Conservation (phyloP, 2,888 invertebrate genomes). For the Hypsopygia costalis region DNA sequence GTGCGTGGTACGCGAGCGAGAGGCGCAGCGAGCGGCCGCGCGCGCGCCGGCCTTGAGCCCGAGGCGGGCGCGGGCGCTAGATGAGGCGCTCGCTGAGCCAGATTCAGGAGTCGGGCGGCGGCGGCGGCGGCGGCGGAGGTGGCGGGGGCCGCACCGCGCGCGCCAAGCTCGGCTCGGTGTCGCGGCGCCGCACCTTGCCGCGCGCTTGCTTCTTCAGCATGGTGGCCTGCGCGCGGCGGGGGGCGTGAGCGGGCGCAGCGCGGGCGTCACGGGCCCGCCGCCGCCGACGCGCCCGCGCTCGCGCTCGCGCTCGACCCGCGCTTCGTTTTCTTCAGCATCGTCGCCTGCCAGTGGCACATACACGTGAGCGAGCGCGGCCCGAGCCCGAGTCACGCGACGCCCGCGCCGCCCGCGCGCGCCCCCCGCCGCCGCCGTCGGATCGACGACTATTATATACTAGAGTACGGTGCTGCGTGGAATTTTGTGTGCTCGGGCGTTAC, state of each 20-base stretch:
- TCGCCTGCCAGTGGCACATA: conserved; percentile 88
- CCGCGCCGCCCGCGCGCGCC: conserved; percentile 27
- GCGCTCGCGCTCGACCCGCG: conserved; percentile 91
- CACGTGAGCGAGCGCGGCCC: conserved; percentile 22
- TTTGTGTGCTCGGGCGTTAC: conserved; percentile 54
- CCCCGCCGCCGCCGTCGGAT: conserved; percentile 20
- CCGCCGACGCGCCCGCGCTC: conserved; percentile 84
- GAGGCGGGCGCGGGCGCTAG: conserved; percentile 71
- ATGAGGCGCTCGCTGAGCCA: conserved; percentile 87
- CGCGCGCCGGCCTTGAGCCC: conserved; percentile 69
- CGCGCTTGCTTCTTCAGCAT: conserved; percentile 99
- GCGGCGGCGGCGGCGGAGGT: conserved; percentile 51
- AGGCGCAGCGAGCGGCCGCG: conserved; percentile 49
- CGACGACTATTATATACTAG: conserved; percentile 16
- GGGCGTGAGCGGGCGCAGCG: conserved; percentile 29
- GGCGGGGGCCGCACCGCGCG: conserved; percentile 53
- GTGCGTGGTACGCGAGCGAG: too few species aligned
- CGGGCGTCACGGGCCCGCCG: conserved; percentile 68
- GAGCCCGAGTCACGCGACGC: conserved; percentile 27
- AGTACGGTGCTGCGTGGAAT: conserved; percentile 48
- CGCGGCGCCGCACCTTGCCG: conserved; percentile 97
- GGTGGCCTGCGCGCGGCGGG: conserved; percentile 91
- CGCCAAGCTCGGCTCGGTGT: conserved; percentile 92
- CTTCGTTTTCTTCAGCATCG: conserved; percentile 99
- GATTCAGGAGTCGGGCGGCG: conserved; percentile 82